Percentiles rank a stretch among this genome's conserved stretches.
phyloP scores from a whole-genome alignment of 1,140 invertebrate species.

The Drosophila tristis region DNA sequence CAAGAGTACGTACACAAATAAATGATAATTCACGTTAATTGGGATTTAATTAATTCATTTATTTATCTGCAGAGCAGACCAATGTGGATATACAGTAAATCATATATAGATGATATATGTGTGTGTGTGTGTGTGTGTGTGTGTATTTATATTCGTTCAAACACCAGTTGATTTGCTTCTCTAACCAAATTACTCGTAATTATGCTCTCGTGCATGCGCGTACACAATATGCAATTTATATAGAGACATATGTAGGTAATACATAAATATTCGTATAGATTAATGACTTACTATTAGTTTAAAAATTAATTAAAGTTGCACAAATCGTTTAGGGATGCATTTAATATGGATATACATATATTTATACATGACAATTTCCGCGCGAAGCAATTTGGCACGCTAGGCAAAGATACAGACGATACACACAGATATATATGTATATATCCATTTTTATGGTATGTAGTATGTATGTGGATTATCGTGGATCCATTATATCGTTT shows the following conservation, averaged over 20 bases:
- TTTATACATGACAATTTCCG: constrained; percentile 71
- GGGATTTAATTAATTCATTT: constrained; percentile 2
- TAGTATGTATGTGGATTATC: not conserved
- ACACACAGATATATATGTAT: constrained; percentile 31
- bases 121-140: constrained; percentile 47
- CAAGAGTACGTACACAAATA: no score
- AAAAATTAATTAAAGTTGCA: constrained; percentile 63
- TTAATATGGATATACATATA: constrained; percentile 2
- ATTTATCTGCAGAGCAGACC: constrained; percentile 7
- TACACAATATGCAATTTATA: not conserved
- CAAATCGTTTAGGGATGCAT: constrained; percentile 35
- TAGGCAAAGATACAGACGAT: constrained; percentile 43
- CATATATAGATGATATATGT: constrained; percentile 12
- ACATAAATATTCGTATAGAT: constrained; percentile 69
- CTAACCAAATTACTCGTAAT: constrained; percentile 44
- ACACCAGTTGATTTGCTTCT: constrained; percentile 69
- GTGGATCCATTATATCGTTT: no score
- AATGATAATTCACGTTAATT: no score
- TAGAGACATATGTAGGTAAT: constrained; percentile 18
- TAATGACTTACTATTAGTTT: constrained; percentile 61
- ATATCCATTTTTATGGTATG: no score
- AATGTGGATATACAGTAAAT: constrained; percentile 13
- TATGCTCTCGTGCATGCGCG: constrained; percentile 9
- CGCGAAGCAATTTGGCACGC: constrained; percentile 72
- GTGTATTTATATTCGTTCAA: constrained; percentile 72